Conservation (phyloP, 2,888 invertebrate genomes). For the Napeogenes sylphis region DNA sequence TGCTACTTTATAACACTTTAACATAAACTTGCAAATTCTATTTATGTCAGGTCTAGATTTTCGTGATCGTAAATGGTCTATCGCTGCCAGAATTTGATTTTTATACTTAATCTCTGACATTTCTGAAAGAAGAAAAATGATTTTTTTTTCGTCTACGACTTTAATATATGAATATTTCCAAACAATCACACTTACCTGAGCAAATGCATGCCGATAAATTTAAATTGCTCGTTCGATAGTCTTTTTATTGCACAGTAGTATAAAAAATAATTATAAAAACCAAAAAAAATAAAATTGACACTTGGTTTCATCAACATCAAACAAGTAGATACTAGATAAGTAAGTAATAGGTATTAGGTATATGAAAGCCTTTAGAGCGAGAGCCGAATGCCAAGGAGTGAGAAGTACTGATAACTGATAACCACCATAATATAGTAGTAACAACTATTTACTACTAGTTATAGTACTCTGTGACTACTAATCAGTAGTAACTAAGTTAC, state of each 20-base stretch:
- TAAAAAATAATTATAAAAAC: constrained; percentile 12
- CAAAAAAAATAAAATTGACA: neutral
- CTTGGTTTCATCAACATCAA: neutral
- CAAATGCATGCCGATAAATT: constrained; percentile 69
- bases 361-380: too few relatives aligned
- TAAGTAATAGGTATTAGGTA: too few relatives aligned
- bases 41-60: constrained; percentile 91
- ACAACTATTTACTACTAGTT: too few relatives aligned
- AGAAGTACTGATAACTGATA: too few relatives aligned
- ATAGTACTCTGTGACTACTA: too few relatives aligned
- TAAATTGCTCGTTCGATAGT: constrained; percentile 30
- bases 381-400: too few relatives aligned
- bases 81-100: constrained; percentile 88
- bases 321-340: neutral
- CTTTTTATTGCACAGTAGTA: constrained; percentile 17
- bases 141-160: neutral
- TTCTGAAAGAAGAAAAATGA: constrained; percentile 48
- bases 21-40: constrained; percentile 88
- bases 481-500: too few relatives aligned
- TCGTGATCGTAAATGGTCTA: constrained; percentile 88
- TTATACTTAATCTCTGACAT: constrained; percentile 82
- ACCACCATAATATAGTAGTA: too few relatives aligned
- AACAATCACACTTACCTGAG: constrained; percentile 49
- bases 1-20: constrained; percentile 84
- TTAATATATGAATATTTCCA: neutral